Percentiles rank a stretch among this genome's conserved stretches.
Conservation (phyloP, 35 echinoderm and acorn worm genomes). For the Amphiura filiformis region DNA sequence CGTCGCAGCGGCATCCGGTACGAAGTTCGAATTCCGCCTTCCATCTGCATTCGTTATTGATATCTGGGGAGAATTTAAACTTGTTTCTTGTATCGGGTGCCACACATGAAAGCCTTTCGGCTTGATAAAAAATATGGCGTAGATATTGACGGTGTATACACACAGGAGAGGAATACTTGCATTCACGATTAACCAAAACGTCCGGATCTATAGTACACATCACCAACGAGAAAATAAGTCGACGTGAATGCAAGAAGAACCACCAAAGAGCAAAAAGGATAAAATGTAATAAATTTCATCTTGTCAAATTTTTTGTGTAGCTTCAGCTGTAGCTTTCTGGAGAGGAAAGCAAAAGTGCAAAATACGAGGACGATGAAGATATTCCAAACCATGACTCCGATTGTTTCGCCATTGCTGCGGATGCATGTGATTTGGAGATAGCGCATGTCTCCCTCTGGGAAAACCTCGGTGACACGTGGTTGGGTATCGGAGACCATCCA, state of each 20-base stretch:
- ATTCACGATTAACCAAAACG: constrained; percentile 78
- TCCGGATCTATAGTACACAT: constrained; percentile 60
- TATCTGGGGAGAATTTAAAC: no score
- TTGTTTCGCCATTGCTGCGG: constrained; percentile 40
- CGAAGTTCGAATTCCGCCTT: no score
- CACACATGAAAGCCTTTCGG: neutral
- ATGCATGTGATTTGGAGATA: constrained; percentile 58
- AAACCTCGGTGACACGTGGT: constrained; percentile 31
- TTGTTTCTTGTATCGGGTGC: no score
- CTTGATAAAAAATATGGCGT: constrained; percentile 80
- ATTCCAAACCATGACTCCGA: constrained; percentile 69
- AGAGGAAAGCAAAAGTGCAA: constrained; percentile 86
- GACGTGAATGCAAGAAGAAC: constrained; percentile 74
- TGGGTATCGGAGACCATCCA: constrained; percentile 56
- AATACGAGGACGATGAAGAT: constrained; percentile 78
- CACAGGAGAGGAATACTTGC: constrained; percentile 79
- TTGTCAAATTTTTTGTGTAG: constrained; percentile 93
- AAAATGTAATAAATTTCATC: constrained; percentile 87
- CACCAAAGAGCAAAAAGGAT: constrained; percentile 77
- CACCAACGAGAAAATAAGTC: constrained; percentile 67
- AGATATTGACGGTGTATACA: constrained; percentile 84
- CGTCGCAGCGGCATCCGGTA: no score
- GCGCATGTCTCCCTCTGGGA: constrained; percentile 38
- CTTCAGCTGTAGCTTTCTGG: constrained; percentile 83
- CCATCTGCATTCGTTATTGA: no score